A percentile compares a stretch with the other conserved stretches of the same genome.
These are phyloP conservation scores for Platerodrilus igneus DNA, from an alignment of 2,888 invertebrate genomes.

Conservation along the genomic window DNA sequence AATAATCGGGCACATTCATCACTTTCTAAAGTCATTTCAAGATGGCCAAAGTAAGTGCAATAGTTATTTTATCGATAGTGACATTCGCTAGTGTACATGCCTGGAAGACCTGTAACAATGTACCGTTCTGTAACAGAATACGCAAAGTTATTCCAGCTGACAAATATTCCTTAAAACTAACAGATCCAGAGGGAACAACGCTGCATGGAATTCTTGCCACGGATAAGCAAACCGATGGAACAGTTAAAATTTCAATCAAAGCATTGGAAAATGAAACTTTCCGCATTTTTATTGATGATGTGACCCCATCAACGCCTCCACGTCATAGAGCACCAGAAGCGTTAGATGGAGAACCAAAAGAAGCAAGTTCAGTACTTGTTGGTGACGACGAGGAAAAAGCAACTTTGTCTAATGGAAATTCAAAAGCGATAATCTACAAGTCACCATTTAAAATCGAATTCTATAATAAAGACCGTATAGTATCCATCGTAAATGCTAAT, in stretches of 20 bases:
- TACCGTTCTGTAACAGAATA: slow-evolving; percentile 15
- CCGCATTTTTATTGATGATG: slow-evolving; percentile 74
- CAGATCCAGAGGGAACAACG: neutral
- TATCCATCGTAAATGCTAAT: slow-evolving; percentile 55
- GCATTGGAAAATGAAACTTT: slow-evolving; percentile 67
- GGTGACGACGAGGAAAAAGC: neutral
- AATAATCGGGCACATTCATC: too few relatives aligned
- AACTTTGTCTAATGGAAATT: neutral
- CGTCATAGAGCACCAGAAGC: slow-evolving; percentile 69
- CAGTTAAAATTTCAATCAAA: slow-evolving; percentile 53
- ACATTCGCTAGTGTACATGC: slow-evolving; percentile 2
- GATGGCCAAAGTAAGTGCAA: slow-evolving; percentile 1
- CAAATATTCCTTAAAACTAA: too few relatives aligned
- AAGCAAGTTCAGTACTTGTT: neutral
- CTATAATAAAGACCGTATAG: slow-evolving; percentile 60
- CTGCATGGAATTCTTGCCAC: neutral
- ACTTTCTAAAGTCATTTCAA: too few relatives aligned
- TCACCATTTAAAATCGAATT: slow-evolving; percentile 79
- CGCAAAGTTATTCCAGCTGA: too few relatives aligned
- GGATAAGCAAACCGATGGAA: neutral
- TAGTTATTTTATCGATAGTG: slow-evolving; percentile 5
- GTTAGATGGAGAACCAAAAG: slow-evolving; percentile 61
- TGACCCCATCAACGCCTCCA: slow-evolving; percentile 55
- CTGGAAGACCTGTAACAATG: slow-evolving; percentile 13
- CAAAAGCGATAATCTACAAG: slow-evolving; percentile 1